Evolutionary conservation across 1,140 invertebrate genomes (phyloP).

Genomic region (Holcopasites calliopsidis): DNA sequence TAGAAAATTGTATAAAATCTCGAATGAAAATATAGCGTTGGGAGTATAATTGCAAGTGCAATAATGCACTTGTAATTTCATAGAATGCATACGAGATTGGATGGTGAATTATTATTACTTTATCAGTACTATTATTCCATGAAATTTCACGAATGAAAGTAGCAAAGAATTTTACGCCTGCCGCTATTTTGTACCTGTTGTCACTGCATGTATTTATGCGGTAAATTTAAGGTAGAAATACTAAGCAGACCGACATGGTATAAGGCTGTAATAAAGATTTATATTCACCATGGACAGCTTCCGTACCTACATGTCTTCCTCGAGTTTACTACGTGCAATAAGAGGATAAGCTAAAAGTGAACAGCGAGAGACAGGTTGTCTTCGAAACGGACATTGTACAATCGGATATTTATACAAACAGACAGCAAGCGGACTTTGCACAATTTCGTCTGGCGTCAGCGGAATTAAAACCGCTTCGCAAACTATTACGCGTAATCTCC

Average conservation of each 20-base stretch:
- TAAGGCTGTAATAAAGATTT: conserved; percentile 36
- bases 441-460: background rate
- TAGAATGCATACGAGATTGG: too few relatives aligned
- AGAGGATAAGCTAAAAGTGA: background rate
- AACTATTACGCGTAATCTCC: background rate
- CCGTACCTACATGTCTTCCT: background rate
- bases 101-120: too few relatives aligned
- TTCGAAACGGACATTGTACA: background rate
- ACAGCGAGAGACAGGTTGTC: background rate
- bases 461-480: background rate
- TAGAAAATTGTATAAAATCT: too few relatives aligned
- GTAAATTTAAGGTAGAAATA: conserved; percentile 20
- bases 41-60: too few relatives aligned
- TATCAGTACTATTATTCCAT: background rate
- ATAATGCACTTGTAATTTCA: too few relatives aligned
- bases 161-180: background rate
- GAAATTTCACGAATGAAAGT: background rate
- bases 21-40: too few relatives aligned
- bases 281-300: conserved; percentile 11
- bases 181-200: background rate
- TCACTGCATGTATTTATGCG: background rate
- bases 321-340: background rate
- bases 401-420: background rate
- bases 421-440: background rate
- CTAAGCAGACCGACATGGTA: background rate